Evolutionary conservation across 2,113 vertebrate genomes (phyloP).

Genomic region (Chaetops frenatus): DNA sequence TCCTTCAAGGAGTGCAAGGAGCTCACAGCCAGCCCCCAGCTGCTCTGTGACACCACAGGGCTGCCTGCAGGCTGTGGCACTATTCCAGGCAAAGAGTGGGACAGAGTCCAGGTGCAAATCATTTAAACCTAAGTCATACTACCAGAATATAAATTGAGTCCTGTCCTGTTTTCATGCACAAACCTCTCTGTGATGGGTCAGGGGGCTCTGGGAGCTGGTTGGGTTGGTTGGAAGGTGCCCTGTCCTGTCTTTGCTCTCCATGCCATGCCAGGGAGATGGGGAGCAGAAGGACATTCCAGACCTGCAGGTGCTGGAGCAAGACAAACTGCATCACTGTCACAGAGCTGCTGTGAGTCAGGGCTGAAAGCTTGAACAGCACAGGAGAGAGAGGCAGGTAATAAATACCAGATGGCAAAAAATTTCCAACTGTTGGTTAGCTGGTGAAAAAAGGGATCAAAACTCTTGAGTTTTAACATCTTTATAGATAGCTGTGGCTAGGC

Average conservation of each 20-base stretch:
- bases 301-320: not conserved
- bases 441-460: not conserved
- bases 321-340: not conserved
- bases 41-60: accelerated
- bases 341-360: not conserved
- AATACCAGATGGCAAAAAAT: not conserved
- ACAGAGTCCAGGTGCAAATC: not conserved
- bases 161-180: not conserved
- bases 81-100: accelerated
- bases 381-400: not conserved
- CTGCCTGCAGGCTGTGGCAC: not conserved
- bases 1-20: not conserved
- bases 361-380: not conserved
- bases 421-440: not conserved
- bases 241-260: not conserved
- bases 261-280: not conserved
- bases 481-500: not conserved
- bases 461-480: not conserved
- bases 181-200: not conserved
- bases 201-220: not conserved
- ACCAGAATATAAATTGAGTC: not conserved
- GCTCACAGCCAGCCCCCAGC: not conserved
- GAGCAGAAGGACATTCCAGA: not conserved
- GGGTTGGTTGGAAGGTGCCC: not conserved
- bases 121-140: not conserved